Percentiles rank a stretch among this genome's conserved stretches.
Evolutionary conservation across 2,888 invertebrate genomes (phyloP).

Genomic region (Euplagia quadripunctaria): DNA sequence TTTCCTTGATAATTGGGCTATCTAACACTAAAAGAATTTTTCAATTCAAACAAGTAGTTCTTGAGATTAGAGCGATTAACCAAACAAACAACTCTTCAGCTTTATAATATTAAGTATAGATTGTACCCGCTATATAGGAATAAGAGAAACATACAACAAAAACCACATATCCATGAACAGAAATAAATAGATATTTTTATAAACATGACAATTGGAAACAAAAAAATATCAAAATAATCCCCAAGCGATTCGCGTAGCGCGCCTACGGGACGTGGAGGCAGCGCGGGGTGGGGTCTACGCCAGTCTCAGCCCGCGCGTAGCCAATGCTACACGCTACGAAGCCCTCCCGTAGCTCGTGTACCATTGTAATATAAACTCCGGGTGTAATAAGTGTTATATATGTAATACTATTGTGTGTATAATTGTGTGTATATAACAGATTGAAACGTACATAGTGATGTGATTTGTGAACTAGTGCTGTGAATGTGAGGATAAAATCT

Average conservation of each 20-base stretch:
- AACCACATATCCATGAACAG: conserved; percentile 19
- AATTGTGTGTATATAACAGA: conserved; percentile 38
- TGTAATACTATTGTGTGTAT: conserved; percentile 49
- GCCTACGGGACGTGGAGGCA: conserved; percentile 58
- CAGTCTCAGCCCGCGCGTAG: conserved; percentile 82
- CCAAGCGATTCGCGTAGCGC: conserved; percentile 56
- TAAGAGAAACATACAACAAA: no score
- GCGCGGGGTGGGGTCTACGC: conserved; percentile 78
- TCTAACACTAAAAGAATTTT: no score
- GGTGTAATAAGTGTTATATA: conserved; percentile 47
- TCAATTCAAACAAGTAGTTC: no score
- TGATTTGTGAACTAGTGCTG: conserved; percentile 60
- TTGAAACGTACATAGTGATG: conserved; percentile 56
- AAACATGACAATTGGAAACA: conserved; percentile 53
- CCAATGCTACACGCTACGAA: conserved; percentile 78
- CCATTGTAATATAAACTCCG: conserved; percentile 49
- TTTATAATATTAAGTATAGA: no score
- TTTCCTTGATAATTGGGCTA: no score
- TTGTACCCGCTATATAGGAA: no score
- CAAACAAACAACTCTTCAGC: no score
- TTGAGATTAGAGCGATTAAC: no score
- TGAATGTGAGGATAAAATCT: conserved; percentile 59
- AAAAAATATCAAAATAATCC: conserved; percentile 53
- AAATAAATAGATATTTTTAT: conserved; percentile 39
- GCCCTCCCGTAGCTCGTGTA: conserved; percentile 41